Base-by-base conservation (phyloP, 2,113 vertebrate genomes). In the Panthera uncia region DNA sequence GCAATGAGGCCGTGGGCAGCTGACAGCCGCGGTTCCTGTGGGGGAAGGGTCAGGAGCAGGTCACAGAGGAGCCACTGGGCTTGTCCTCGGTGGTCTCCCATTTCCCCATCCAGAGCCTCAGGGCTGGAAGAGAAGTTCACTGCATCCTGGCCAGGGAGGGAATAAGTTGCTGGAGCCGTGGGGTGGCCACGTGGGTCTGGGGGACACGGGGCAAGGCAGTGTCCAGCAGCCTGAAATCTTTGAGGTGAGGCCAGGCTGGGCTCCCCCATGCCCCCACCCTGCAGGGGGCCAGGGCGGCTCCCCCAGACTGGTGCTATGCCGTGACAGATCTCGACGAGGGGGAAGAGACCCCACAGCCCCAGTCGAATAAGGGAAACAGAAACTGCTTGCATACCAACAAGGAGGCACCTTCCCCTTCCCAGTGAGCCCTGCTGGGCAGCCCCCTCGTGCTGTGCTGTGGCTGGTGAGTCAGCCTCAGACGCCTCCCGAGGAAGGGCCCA, bases 331-430 rank as follows among this genome's bases (percentile, higher is more conserved):
- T 74, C 55, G 10, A 61, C 48, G 7, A 52, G 0, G 2, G 48
- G 73, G 25, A 63, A 87, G 33, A 33, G 65, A 27, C 52, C 36
- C 71, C 31, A 5, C 13, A 66, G 33, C 31, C 63, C n/a, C 38
- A 13, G 41, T n/a, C 71, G n/a, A 18, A 7, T 10, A 65, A 87
- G 50, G 63, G 84, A 94, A 97, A 83, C 18, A 90, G 94, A 96
- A 98, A 97, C 69, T 27, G 73, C 87, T 88, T 14, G 5, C 10
- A 5, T 18, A 25, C 38, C 23, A 12, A 3, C 41, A 45, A 1
- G 1, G 4, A 50, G 1, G 50, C 1, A 0, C 61, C 91, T 88
- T 87, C 88, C 94, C 89, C 74, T 97, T 88, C 65, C 83, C 69
- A 25, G 91, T 4, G 0, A 36, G 15, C 31, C 2, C 3, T 5